phyloP scores from a whole-genome alignment of 2,113 vertebrate genomes.

The Solenodon paradoxus region DNA sequence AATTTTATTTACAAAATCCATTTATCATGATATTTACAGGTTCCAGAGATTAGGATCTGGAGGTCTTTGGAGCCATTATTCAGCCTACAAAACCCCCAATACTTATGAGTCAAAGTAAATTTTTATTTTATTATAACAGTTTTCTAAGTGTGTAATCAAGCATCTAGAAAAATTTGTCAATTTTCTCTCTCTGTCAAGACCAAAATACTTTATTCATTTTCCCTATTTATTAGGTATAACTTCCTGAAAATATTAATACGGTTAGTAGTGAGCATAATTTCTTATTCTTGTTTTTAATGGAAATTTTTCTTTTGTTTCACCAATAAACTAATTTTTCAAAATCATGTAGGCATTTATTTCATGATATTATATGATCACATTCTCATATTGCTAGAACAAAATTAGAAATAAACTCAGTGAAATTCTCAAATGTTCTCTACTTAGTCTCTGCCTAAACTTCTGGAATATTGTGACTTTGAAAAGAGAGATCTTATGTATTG shows the following conservation, averaged over 20 bases:
- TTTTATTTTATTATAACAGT: neutral
- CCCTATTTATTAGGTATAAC: neutral
- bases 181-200: neutral
- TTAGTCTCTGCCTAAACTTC: neutral
- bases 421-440: neutral
- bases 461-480: neutral
- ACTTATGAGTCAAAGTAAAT: neutral
- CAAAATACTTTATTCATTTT: neutral
- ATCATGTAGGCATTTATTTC: neutral
- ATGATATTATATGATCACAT: neutral
- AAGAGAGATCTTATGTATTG: neutral
- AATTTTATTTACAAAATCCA: neutral
- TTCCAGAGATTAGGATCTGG: neutral
- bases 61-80: neutral
- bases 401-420: neutral
- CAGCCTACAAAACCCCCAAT: neutral
- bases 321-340: neutral
- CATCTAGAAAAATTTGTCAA: neutral
- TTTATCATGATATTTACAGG: too few species aligned
- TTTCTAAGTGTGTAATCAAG: neutral
- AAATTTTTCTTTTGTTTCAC: neutral
- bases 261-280: neutral
- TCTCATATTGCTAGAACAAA: neutral
- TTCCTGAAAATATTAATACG: neutral
- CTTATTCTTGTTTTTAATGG: conserved; percentile 1